A percentile compares a stretch with the other conserved stretches of the same genome.
Evolutionary conservation across 2,113 vertebrate genomes (phyloP).

Genomic region (Mus spicilegus): DNA sequence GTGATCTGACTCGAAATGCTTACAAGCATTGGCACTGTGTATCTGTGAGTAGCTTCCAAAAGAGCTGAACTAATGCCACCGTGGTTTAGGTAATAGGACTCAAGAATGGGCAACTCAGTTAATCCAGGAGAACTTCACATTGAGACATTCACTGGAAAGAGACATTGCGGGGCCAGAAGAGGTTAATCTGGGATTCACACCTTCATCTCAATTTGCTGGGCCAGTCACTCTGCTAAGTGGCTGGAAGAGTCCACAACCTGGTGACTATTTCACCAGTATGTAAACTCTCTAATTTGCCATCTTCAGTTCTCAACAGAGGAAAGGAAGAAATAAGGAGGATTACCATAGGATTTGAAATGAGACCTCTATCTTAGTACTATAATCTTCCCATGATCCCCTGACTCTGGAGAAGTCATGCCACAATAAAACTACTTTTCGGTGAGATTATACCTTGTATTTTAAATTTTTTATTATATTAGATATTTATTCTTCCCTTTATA

Average conservation of each 20-base stretch:
- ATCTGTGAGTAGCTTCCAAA: background rate
- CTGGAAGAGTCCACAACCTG: background rate
- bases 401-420: background rate
- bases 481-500: background rate
- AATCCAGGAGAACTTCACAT: background rate
- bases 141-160: background rate
- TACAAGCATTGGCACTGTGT: background rate
- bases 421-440: background rate
- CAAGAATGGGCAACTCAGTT: background rate
- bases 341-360: background rate
- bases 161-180: background rate
- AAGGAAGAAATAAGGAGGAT: background rate
- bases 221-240: background rate
- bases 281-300: conserved; percentile 7
- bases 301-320: background rate
- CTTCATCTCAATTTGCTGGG: background rate
- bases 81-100: background rate
- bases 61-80: background rate
- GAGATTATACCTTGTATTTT: background rate
- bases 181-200: background rate
- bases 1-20: conserved; percentile 15
- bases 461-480: background rate
- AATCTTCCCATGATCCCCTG: background rate
- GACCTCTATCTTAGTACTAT: background rate
- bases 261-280: background rate